A percentile compares a stretch with the other conserved stretches of the same genome.
phyloP scores from a whole-genome alignment of 2,113 vertebrate species.

The Pollimyrus isidori region DNA sequence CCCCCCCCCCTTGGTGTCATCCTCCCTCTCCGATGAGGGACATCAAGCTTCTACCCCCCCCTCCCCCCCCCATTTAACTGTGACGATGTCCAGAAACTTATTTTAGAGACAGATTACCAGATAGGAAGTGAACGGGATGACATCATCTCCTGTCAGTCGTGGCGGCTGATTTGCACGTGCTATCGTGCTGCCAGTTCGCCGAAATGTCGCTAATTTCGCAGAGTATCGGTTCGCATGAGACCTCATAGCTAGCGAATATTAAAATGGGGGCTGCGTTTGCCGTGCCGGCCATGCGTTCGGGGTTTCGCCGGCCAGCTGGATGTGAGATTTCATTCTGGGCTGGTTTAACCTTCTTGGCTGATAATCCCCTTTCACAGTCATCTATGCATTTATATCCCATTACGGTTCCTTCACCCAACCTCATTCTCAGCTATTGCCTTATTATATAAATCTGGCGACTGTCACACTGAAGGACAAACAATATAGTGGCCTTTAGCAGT shows the following conservation, averaged over 20 bases:
- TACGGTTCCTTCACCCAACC: not conserved
- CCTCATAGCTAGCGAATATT: not conserved
- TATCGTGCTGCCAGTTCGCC: not conserved
- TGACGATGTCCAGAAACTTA: not conserved
- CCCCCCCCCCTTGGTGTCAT: not conserved
- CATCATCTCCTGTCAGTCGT: not conserved
- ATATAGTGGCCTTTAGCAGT: not conserved
- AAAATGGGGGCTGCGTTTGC: not conserved
- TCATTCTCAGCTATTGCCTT: not conserved
- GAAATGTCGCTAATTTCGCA: not conserved
- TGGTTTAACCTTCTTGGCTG: not conserved
- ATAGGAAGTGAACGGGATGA: not conserved
- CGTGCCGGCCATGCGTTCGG: not conserved
- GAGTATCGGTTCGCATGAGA: not conserved
- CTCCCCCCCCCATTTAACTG: not conserved
- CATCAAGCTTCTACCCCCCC: not conserved
- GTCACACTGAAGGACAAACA: not conserved
- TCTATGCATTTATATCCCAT: not conserved
- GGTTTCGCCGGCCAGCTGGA: not conserved
- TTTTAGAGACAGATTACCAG: not conserved
- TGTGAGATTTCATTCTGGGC: not conserved
- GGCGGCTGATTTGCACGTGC: not conserved
- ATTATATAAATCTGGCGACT: conserved; percentile 1
- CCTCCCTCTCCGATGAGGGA: not conserved
- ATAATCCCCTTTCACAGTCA: not conserved